Evolutionary conservation across 2,888 invertebrate species (phyloP), one percentile per base, ranked within the genome.

Genomic region (Pseudanteris insignis): DNA sequence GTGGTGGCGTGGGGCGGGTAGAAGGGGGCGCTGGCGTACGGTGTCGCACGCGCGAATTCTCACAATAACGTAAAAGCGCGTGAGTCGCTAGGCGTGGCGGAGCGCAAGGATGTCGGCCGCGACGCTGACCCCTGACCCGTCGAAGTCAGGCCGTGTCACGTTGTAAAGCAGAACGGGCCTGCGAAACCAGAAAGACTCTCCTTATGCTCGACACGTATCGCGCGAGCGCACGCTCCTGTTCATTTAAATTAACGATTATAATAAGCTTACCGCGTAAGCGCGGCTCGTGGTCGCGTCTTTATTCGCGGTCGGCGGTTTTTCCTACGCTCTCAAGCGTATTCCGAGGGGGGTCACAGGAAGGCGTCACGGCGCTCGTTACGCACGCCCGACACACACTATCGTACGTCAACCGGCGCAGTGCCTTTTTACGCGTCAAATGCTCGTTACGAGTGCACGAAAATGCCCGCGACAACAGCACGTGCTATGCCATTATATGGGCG

Each of bases 201-300:
- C 57, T 74, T 73, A 76, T 77, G 74, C 75, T 66, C 68, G 70
- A 74, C 77, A 75, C 75, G 77, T 77, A 75, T 62, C 67, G 68
- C 68, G 60, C 64, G 65, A 59, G 61, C 53, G 65, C 70, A 64
- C 65, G 73, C 71, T 74, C 74, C 70, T 71, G 72, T 75, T 77
- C 73, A 71, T 74, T 72, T 67, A 72, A 71, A 76, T 77, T 76
- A 76, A 76, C 68, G 68, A 70, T 66, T 64, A 68, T 61, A 66
- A 63, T 64, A 63, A 63, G 47, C 50, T 68, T 67, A 64, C 60
- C 41, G 54, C 48, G 47, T 34, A 25, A 30, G 24, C 30, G 26
- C 36, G 21, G 3, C 12, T 26, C 7, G 8, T 5, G 10, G 10
- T 26, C 10, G n/a, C 25, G 26, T 32, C 32, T 58, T 46, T 13